Evolutionary conservation across 2,888 invertebrate genomes (phyloP), one percentile per base, ranked within the genome.

Genomic region (Phragmatobia fuliginosa): DNA sequence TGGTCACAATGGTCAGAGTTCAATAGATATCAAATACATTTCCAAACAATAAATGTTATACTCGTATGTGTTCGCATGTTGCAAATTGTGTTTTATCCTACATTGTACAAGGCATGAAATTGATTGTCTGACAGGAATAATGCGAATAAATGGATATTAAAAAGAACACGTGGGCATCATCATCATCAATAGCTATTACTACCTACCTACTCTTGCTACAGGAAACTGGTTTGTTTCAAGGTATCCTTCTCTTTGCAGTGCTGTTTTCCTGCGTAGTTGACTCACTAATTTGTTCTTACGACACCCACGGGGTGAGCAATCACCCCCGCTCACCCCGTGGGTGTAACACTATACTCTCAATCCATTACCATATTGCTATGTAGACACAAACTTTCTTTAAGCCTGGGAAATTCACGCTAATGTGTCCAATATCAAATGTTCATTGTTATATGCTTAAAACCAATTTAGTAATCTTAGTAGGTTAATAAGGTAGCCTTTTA

Each of bases 11-110:
- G 71, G 76, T 67, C 80, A 78, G 33, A 80, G 78, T 80, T 77
- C 72, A 74, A 28, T n/a, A 71, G 76, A 81, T 81, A 80, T 68
- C 71, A 68, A 75, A 76, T 78, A 73, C 60, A 71, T 72, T 83
- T 74, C 83, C 78, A 81, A 78, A 77, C 49, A 63, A n/a, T 63
- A 49, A 63, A 32, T 45, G 32, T 32, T 32, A 10, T 16, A 63
- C n/a, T 45, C 62, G 32, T n/a, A 25, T 49, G 7, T 63, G 16
- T 45, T 28, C 10, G 6, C n/a, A 31, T 32, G 45, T 14, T 28
- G 62, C 25, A 62, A 67, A 67, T 52, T 67, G 11, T 64, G 36
- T 56, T 56, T 67, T 67, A 52, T 38, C 28, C 31, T 49, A 11
- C 10, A 67, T 18, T 2, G 18, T 21, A n/a, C 5, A 66, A 49